Evolutionary conservation across 2,888 invertebrate genomes (phyloP), one percentile per base, ranked within the genome.

Genomic region (Eristalis arbustorum): DNA sequence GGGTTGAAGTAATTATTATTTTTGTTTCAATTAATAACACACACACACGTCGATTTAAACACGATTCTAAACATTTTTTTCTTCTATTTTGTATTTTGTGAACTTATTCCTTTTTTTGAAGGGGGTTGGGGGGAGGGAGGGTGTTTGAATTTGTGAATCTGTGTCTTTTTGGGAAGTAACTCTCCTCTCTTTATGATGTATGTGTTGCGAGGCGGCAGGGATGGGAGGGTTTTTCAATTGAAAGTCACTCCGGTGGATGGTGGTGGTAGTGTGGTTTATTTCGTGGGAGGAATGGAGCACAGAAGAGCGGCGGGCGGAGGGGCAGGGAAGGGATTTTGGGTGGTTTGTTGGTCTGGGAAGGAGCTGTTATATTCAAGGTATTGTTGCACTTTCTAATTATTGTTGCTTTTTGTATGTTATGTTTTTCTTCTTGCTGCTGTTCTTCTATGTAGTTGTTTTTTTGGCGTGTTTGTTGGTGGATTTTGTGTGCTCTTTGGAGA

Each of bases 301-400:
- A 5, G 31, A 31, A 2, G 31, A 31, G 0, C 23, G 11, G n/a
- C 14, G 14, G 25, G 14, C 3, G 25, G 23, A 14, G 3, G 37
- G 13, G 0, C 2, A 14, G 11, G 25, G 8, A 25, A 59, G 31
- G 31, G 31, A 31, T 10, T 31, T 59, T 37, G 69, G 37, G 25
- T 57, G 13, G 40, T 37, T 28, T 28, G 62, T 67, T 10, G 49
- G 18, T 18, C 2, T 1, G n/a, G 49, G 18, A 49, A 18, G 18
- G 18, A 49, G 18, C n/a, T 18, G 18, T 18, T 49, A 49, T 49
- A 18, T 49, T 18, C 6, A 8, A 49, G 18, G n/a, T 49, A 69
- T 61, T 68, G 63, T 57, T 56, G 59, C 74, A 64, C 79, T 84
- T 79, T 78, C 64, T 75, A 74, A 84, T 71, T 79, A 64, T 68